Conservation (phyloP, 2,113 vertebrate species). For the Megaceryle maxima region DNA sequence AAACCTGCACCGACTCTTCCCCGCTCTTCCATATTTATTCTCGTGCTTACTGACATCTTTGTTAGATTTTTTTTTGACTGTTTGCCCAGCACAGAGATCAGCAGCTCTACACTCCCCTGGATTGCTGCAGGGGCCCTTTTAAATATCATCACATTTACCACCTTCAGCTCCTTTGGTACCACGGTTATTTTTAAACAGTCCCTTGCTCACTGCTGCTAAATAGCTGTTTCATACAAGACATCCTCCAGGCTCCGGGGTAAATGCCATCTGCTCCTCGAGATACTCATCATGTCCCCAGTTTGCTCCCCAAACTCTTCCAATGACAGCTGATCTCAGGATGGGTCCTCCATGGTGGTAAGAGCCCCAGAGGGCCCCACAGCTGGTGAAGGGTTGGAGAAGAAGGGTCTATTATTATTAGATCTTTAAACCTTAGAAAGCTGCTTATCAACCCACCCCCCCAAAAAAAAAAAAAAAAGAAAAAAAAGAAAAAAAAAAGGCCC, state of each 20-base stretch:
- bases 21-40: not conserved
- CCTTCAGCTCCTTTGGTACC: not conserved
- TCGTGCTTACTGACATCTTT: not conserved
- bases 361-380: not conserved
- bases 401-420: not conserved
- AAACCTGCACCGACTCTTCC: not conserved
- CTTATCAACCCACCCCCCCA: too few relatives aligned
- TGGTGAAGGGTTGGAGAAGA: not conserved
- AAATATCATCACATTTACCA: not conserved
- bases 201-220: not conserved
- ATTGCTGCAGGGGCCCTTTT: not conserved
- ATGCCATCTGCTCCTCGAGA: not conserved
- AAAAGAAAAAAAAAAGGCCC: not conserved
- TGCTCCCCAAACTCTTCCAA: not conserved
- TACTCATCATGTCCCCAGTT: not conserved
- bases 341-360: not conserved
- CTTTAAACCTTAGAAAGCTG: not conserved
- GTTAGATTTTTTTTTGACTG: not conserved
- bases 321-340: accelerated
- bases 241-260: not conserved
- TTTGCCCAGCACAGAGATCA: not conserved
- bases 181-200: not conserved
- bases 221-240: not conserved
- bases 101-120: not conserved
- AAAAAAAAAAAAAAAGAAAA: not conserved